A percentile compares a stretch with the other conserved stretches of the same genome.
Evolutionary conservation across 2,113 vertebrate genomes (phyloP).

Genomic region (Sakesphorus luctuosus): DNA sequence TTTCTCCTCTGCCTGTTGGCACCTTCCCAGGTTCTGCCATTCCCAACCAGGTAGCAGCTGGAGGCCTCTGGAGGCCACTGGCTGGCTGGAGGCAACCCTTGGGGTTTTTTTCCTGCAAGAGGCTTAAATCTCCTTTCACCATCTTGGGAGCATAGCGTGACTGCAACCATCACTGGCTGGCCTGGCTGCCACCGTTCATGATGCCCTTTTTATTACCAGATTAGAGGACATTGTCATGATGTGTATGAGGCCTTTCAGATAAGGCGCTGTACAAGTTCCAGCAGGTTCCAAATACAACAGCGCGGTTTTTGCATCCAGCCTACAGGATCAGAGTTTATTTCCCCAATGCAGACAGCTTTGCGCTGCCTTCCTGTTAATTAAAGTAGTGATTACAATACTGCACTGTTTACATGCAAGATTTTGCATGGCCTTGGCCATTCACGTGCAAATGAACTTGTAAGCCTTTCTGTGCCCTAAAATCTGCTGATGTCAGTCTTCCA

Average conservation of each 20-base stretch:
- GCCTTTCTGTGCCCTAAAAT: conserved; percentile 69
- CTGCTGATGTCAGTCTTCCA: conserved; percentile 70
- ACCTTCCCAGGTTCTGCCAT: fast-evolving
- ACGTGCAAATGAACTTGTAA: conserved; percentile 68
- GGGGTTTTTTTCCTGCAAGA: neutral
- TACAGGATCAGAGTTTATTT: conserved; percentile 67
- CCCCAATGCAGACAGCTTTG: conserved; percentile 69
- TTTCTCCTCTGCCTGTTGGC: neutral
- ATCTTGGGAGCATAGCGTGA: neutral
- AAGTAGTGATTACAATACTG: conserved; percentile 70
- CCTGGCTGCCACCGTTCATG: neutral
- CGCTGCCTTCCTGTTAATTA: conserved; percentile 68
- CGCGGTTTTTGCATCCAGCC: neutral
- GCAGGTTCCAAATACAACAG: conserved; percentile 58
- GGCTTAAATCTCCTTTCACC: conserved; percentile 32
- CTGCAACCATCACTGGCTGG: neutral
- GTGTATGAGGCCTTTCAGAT: conserved; percentile 53
- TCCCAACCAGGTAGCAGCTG: neutral
- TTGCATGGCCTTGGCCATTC: conserved; percentile 67
- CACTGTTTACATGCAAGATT: conserved; percentile 70
- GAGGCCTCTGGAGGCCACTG: neutral
- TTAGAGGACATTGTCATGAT: conserved; percentile 50
- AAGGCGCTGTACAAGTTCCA: conserved; percentile 61
- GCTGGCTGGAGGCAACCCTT: neutral
- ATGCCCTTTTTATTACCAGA: conserved; percentile 60